These are phyloP conservation scores for Scelioninae gen. 2 DNA, from an alignment of 2,888 invertebrate species.

Conservation along the genomic window DNA sequence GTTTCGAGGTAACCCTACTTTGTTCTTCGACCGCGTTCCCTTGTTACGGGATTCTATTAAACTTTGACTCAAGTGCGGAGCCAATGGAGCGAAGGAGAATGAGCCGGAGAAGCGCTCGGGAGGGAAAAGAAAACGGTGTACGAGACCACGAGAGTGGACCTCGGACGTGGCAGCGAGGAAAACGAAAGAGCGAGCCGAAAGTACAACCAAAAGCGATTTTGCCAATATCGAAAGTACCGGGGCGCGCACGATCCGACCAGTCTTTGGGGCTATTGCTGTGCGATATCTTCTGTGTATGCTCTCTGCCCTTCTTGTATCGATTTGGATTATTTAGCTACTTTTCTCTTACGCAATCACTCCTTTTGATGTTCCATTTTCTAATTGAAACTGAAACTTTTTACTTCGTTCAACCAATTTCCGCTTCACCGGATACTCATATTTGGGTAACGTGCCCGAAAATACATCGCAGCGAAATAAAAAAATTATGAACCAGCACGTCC, in stretches of 20 bases:
- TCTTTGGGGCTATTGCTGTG: constrained; percentile 41
- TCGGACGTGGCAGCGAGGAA: constrained; percentile 41
- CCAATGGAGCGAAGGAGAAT: constrained; percentile 55
- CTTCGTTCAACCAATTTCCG: constrained; percentile 44
- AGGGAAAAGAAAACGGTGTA: constrained; percentile 48
- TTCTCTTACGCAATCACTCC: constrained; percentile 47
- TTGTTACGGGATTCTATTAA: constrained; percentile 73
- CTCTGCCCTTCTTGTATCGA: constrained; percentile 49
- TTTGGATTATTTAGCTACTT: constrained; percentile 56
- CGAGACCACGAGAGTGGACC: constrained; percentile 54
- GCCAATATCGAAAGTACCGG: constrained; percentile 69
- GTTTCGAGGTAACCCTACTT: constrained; percentile 65
- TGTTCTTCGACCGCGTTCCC: constrained; percentile 71
- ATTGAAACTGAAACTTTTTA: constrained; percentile 55
- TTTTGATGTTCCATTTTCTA: constrained; percentile 57
- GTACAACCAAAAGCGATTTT: constrained; percentile 65
- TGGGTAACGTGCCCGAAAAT: constrained; percentile 26
- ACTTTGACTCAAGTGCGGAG: constrained; percentile 67
- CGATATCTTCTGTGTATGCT: constrained; percentile 49
- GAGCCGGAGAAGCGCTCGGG: constrained; percentile 28
- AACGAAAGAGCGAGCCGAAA: constrained; percentile 48
- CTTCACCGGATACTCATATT: constrained; percentile 39
- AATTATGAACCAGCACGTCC: background rate
- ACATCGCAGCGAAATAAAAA: constrained; percentile 19
- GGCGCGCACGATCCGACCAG: constrained; percentile 35